A percentile compares a stretch with the other conserved stretches of the same genome.
Conservation (phyloP, 2,888 invertebrate genomes). For the Pecten maximus region DNA sequence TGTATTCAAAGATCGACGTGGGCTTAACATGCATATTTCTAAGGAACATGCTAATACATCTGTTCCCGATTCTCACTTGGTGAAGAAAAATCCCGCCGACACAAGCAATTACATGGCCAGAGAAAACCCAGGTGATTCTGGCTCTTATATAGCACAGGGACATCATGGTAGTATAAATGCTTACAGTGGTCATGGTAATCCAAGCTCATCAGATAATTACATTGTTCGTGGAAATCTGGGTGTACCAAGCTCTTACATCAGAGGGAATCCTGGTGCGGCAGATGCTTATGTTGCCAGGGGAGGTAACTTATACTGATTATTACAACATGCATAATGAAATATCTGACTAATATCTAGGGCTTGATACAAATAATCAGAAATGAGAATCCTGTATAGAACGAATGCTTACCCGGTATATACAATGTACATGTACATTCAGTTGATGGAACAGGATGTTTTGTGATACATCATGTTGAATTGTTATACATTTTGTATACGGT, state of each 20-base stretch:
- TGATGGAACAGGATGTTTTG: too few species aligned
- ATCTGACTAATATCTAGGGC: neutral
- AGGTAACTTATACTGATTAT: neutral
- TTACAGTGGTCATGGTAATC: neutral
- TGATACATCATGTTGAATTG: too few species aligned
- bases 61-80: neutral
- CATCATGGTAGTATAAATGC: neutral
- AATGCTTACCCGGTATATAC: too few species aligned
- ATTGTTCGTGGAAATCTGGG: slow-evolving; percentile 13
- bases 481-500: too few species aligned
- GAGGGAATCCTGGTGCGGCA: neutral
- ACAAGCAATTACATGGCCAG: neutral
- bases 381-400: neutral
- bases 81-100: neutral
- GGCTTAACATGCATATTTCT: slow-evolving; percentile 51
- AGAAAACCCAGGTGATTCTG: neutral
- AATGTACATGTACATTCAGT: too few species aligned
- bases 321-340: neutral
- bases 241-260: neutral
- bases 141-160: neutral
- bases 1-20: slow-evolving; percentile 55
- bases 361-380: neutral
- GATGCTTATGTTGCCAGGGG: neutral
- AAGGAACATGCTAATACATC: slow-evolving; percentile 47
- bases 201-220: neutral